Percentiles rank a stretch among this genome's conserved stretches.
These are phyloP conservation scores for Ornithoptera alexandrae DNA, from an alignment of 2,888 invertebrate genomes.

Conservation along the genomic window DNA sequence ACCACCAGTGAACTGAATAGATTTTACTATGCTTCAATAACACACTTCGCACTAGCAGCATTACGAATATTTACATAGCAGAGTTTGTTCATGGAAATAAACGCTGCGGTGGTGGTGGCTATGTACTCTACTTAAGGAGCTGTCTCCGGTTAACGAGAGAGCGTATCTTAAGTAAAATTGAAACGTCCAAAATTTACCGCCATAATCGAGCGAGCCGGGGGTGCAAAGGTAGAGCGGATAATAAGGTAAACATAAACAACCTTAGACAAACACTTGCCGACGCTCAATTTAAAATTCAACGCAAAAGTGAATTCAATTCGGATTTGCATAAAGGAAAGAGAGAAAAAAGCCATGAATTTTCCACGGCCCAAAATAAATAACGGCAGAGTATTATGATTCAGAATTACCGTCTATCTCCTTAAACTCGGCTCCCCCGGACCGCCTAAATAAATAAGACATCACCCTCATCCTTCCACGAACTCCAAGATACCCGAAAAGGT, in stretches of 20 bases:
- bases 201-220: too few relatives aligned
- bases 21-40: too few relatives aligned
- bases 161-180: too few relatives aligned
- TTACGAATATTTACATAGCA: too few relatives aligned
- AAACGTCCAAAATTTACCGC: too few relatives aligned
- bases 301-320: slow-evolving; percentile 40
- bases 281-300: slow-evolving; percentile 50
- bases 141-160: too few relatives aligned
- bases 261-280: slow-evolving; percentile 36
- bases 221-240: too few relatives aligned
- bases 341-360: slow-evolving; percentile 58
- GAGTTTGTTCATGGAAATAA: too few relatives aligned
- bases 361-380: slow-evolving; percentile 70
- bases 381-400: slow-evolving; percentile 70
- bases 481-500: slow-evolving; percentile 53
- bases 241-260: slow-evolving; percentile 14
- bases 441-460: slow-evolving; percentile 59
- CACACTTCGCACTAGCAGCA: too few relatives aligned
- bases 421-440: slow-evolving; percentile 48
- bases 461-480: slow-evolving; percentile 47
- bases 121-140: too few relatives aligned
- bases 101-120: too few relatives aligned
- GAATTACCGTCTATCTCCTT: slow-evolving; percentile 68
- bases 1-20: too few relatives aligned
- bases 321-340: slow-evolving; percentile 51